Conservation (phyloP, 2,888 invertebrate genomes). For the Bibio marci region DNA sequence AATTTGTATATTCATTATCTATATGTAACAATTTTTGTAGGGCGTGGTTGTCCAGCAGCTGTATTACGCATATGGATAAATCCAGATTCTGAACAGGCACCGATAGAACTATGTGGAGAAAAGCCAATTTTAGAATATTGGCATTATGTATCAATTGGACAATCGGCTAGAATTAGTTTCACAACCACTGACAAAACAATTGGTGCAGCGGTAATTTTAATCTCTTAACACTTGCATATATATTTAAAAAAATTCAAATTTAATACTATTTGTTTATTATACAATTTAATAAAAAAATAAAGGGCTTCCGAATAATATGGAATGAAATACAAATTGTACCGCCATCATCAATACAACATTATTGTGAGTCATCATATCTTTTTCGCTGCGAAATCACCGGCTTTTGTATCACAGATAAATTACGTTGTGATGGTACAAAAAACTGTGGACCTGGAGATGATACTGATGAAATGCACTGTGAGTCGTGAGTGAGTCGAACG, state of each 20-base stretch:
- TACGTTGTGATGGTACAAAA: conserved; percentile 59
- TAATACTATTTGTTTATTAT: too few species aligned
- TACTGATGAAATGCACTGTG: conserved; percentile 33
- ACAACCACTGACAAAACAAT: conserved; percentile 89
- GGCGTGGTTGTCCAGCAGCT: conserved; percentile 81
- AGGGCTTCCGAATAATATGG: conserved; percentile 89
- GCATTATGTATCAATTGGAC: conserved; percentile 73
- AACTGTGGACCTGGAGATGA: conserved; percentile 50
- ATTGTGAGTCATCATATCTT: conserved; percentile 40
- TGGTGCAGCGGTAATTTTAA: conserved; percentile 44
- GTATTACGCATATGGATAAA: conserved; percentile 74
- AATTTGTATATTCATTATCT: not conserved
- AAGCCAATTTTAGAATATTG: conserved; percentile 56
- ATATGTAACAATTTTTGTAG: too few species aligned
- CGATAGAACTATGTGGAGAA: conserved; percentile 80
- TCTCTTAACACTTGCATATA: not conserved
- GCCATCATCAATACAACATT: conserved; percentile 27
- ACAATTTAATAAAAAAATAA: not conserved
- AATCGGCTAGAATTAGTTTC: conserved; percentile 81
- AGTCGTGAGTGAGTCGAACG: conserved; percentile 35
- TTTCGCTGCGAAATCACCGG: conserved; percentile 54
- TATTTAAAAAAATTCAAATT: not conserved
- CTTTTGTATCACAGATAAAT: conserved; percentile 61
- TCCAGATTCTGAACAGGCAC: conserved; percentile 53
- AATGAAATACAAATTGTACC: conserved; percentile 61